phyloP scores from a whole-genome alignment of 2,888 invertebrate genomes.

The Pteria penguin region DNA sequence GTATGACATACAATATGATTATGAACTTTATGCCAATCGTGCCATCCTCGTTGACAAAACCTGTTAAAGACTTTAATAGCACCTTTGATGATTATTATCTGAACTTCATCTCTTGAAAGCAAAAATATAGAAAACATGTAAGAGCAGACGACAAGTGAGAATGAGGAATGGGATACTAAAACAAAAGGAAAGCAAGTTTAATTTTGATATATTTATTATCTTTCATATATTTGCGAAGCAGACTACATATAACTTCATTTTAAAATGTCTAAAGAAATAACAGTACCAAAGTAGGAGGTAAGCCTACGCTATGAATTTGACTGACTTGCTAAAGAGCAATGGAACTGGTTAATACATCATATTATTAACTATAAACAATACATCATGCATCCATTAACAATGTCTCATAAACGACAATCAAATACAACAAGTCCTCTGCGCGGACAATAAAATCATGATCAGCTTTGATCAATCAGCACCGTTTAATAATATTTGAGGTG shows the following conservation, averaged over 20 bases:
- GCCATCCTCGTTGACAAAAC: no score
- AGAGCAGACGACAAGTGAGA: no score
- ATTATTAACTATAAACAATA: no score
- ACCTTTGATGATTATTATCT: no score
- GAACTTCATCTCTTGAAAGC: no score
- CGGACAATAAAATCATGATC: not conserved
- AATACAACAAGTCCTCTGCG: not conserved
- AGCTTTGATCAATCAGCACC: not conserved
- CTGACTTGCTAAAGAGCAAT: slow-evolving; percentile 39
- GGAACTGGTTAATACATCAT: no score
- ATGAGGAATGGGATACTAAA: no score
- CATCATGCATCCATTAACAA: not conserved
- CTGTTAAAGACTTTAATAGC: no score
- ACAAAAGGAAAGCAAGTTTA: not conserved
- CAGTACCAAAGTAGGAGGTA: slow-evolving; percentile 49
- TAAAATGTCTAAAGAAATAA: slow-evolving; percentile 53
- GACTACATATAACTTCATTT: slow-evolving; percentile 55
- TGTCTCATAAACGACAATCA: not conserved
- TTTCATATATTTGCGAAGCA: slow-evolving; percentile 59
- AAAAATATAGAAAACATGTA: no score
- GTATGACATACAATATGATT: no score
- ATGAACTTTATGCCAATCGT: no score
- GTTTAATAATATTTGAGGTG: not conserved
- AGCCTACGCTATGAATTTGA: slow-evolving; percentile 38
- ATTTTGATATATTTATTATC: slow-evolving; percentile 51